A percentile compares a stretch with the other conserved stretches of the same genome.
Evolutionary conservation across 1,140 invertebrate genomes (phyloP).

Genomic region (Drosophila navojoa): DNA sequence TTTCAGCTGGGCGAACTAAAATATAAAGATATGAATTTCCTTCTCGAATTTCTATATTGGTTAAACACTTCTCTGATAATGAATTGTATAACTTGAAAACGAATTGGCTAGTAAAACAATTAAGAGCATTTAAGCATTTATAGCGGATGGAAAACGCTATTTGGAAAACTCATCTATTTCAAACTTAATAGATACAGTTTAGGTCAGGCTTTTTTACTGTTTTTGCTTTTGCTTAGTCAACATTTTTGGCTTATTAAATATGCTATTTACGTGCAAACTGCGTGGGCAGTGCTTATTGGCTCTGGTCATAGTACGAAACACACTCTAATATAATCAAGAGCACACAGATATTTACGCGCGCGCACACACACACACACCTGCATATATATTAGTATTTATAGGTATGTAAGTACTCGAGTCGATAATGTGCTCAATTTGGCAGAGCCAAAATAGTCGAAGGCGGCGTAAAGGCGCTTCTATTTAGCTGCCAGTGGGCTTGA

Average conservation of each 20-base stretch:
- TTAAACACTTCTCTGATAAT: too few species aligned
- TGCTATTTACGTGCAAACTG: constrained; percentile 58
- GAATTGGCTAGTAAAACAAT: neutral
- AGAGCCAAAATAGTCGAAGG: constrained; percentile 9
- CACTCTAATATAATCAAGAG: constrained; percentile 19
- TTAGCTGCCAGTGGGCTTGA: constrained; percentile 3
- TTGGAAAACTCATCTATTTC: neutral
- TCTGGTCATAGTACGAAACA: constrained; percentile 35
- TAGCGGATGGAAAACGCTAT: neutral
- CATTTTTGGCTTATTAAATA: constrained; percentile 66
- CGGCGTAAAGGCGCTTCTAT: constrained; percentile 32
- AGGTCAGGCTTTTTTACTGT: neutral
- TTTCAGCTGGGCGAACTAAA: too few species aligned
- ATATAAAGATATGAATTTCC: too few species aligned
- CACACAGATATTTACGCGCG: neutral
- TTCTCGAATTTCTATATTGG: too few species aligned
- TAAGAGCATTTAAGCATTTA: neutral
- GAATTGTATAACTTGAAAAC: too few species aligned
- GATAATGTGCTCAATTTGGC: constrained; percentile 19
- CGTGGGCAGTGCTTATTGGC: constrained; percentile 50
- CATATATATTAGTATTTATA: constrained; percentile 24
- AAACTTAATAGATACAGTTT: constrained; percentile 20
- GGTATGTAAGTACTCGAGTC: constrained; percentile 31
- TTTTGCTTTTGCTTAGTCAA: constrained; percentile 5
- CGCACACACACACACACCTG: neutral